Conservation (phyloP, 2,113 vertebrate species). For the Lepisosteus osseus region DNA sequence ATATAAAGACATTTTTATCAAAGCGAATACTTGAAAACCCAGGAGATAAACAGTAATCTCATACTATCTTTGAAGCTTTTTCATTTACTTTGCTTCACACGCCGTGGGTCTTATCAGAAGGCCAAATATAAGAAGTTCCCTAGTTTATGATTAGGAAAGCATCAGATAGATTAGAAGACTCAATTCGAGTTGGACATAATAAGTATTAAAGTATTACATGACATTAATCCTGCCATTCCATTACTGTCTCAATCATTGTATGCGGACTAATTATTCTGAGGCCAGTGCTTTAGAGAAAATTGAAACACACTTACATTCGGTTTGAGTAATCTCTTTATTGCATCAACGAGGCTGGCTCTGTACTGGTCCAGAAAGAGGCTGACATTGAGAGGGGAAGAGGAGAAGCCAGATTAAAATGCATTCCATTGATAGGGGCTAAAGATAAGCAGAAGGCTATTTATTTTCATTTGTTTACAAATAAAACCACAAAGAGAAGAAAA, state of each 20-base stretch:
- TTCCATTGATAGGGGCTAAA: conserved; percentile 48
- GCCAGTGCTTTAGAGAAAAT: conserved; percentile 72
- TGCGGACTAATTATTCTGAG: conserved; percentile 89
- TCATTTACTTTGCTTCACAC: conserved; percentile 88
- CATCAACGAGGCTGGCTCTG: conserved; percentile 94
- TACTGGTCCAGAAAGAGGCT: conserved; percentile 98
- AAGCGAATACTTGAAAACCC: conserved; percentile 50
- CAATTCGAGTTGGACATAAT: conserved; percentile 96
- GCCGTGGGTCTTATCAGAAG: conserved; percentile 83
- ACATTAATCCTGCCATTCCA: conserved; percentile 97
- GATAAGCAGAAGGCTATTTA: conserved; percentile 66
- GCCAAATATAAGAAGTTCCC: conserved; percentile 91
- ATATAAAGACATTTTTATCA: conserved; percentile 73
- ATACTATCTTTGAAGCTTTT: conserved; percentile 86
- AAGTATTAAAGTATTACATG: conserved; percentile 98
- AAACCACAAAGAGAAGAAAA: conserved; percentile 49
- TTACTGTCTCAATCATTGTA: conserved; percentile 85
- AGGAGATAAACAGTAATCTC: conserved; percentile 88
- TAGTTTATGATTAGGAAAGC: conserved; percentile 87
- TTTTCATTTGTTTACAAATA: conserved; percentile 72
- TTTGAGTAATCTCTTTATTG: conserved; percentile 95
- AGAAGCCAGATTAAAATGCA: conserved; percentile 55
- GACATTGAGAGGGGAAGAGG: conserved; percentile 46
- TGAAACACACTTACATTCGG: conserved; percentile 90
- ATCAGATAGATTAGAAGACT: conserved; percentile 88